Evolutionary conservation across 2,888 invertebrate species (phyloP), one percentile per base, ranked within the genome.

Genomic region (Neuroscelio doddi): DNA sequence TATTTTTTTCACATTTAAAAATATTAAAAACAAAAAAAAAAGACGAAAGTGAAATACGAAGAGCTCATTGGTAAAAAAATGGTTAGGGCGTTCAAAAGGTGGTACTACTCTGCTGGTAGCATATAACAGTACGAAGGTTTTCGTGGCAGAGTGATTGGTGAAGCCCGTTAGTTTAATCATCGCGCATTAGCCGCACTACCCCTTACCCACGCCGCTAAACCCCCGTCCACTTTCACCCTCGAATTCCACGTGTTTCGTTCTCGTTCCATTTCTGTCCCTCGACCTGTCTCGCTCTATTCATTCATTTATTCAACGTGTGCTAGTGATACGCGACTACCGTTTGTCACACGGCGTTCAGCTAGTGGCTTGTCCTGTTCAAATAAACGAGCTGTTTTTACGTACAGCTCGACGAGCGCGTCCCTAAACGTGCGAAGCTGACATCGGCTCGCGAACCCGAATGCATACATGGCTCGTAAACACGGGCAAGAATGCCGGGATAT

Each of bases 161-260:
- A 80, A 72, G 75, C 72, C 78, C 81, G 83, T 82, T 83, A 83
- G 81, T 82, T 83, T 83, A 83, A 83, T 83, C 83, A 83, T 83
- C 83, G 76, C 83, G 81, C 83, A 82, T 83, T 83, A 83, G 81
- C 82, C 78, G 72, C 68, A 72, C 76, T 75, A 79, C 77, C 77
- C 76, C 72, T 73, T 68, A 68, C 75, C n/a, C n/a, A n/a, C n/a
- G n/a, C n/a, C n/a, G n/a, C n/a, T n/a, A n/a, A n/a, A n/a, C n/a
- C 71, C 76, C 76, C 70, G 72, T 72, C 74, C 74, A 80, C 77
- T 79, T 80, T 79, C 76, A 75, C 78, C 77, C 78, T 79, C 72
- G 71, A 68, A 78, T 78, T 70, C 75, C 77, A 65, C 70, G 73
- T 69, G 68, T 64, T 70, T 74, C 75, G 67, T 71, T 70, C 69